Evolutionary conservation across 2,888 invertebrate species (phyloP).

Genomic region (Anthophora plumipes): DNA sequence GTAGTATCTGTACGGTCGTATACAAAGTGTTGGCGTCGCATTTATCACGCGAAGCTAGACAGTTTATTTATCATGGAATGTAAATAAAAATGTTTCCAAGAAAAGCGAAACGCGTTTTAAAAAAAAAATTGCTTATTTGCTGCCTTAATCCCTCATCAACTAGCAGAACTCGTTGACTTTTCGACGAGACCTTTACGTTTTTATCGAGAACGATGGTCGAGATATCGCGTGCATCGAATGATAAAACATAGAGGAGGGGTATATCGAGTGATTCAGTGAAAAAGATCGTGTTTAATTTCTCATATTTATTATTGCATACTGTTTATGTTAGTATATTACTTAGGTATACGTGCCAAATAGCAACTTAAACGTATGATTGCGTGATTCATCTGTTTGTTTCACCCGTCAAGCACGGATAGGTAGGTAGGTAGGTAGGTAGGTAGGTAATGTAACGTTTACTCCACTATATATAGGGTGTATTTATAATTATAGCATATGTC

Average conservation of each 20-base stretch:
- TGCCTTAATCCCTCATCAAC: not conserved
- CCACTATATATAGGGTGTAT: constrained; percentile 84
- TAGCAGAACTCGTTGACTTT: not conserved
- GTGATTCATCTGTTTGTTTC: constrained; percentile 83
- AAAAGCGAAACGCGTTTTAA: constrained; percentile 1
- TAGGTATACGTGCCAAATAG: constrained; percentile 85
- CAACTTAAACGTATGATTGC: constrained; percentile 85
- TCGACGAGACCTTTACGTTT: not conserved
- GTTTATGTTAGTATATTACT: constrained; percentile 85
- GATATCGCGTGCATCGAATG: constrained; percentile 3
- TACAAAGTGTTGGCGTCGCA: not conserved
- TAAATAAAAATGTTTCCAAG: constrained; percentile 59
- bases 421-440: constrained; percentile 65
- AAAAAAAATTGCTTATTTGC: not conserved
- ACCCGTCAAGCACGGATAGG: constrained; percentile 77
- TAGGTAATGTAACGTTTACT: constrained; percentile 81
- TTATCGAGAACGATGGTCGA: not conserved
- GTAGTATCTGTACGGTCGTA: constrained; percentile 2
- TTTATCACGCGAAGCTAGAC: not conserved
- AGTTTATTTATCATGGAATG: constrained; percentile 48
- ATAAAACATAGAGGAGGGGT: not conserved
- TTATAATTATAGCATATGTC: constrained; percentile 84
- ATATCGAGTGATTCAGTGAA: constrained; percentile 28
- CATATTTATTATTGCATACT: constrained; percentile 85
- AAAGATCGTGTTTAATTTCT: constrained; percentile 73